These are phyloP conservation scores for Buceros bicornis DNA, from an alignment of 2,797 vertebrate species.

Conservation along the genomic window DNA sequence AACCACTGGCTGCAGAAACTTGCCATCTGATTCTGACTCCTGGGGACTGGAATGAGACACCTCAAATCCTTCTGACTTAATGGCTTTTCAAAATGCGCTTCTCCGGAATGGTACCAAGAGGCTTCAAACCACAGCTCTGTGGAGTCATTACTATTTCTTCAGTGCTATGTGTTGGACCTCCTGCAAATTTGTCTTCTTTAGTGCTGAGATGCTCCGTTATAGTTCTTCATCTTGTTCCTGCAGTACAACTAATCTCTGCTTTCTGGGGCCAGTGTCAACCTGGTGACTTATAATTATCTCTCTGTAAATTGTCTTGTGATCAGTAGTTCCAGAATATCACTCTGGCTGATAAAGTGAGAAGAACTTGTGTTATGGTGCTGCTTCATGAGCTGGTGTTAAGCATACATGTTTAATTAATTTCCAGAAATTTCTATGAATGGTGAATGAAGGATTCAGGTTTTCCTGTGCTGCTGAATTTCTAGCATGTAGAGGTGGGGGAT, in stretches of 20 bases:
- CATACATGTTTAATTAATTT: neutral
- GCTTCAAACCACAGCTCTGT: neutral
- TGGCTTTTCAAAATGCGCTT: neutral
- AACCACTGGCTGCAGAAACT: neutral
- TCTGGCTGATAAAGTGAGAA: neutral
- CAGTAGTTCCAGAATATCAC: neutral
- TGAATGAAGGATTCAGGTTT: neutral
- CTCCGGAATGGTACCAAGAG: neutral
- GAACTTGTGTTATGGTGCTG: neutral
- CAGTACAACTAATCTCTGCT: neutral
- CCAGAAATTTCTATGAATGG: neutral
- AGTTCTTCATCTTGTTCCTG: neutral
- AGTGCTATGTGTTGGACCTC: neutral
- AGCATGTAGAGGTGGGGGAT: fast-evolving
- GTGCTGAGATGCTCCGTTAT: neutral
- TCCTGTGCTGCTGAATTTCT: neutral
- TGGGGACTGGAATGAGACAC: neutral
- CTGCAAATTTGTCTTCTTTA: neutral
- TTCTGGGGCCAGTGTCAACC: neutral
- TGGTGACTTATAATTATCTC: neutral
- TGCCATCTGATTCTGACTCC: neutral
- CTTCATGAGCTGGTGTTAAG: neutral
- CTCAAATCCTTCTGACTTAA: neutral
- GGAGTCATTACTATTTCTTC: neutral
- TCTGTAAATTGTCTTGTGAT: neutral